Conservation (phyloP, 2,113 vertebrate genomes). For the Epinephelus lanceolatus region DNA sequence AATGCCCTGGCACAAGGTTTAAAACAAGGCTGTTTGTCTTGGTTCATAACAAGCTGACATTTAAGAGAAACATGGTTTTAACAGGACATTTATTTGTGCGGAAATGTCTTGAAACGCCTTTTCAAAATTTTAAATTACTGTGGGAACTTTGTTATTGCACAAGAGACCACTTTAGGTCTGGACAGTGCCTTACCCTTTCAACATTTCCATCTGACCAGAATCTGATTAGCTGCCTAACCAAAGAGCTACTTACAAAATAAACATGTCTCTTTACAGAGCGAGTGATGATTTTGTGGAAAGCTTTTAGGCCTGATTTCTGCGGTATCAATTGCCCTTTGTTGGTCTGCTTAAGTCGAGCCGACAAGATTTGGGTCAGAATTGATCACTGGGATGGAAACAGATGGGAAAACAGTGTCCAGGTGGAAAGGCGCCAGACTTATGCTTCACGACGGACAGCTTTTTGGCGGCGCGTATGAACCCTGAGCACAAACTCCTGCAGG, state of each 20-base stretch:
- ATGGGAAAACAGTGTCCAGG: slow-evolving; percentile 68
- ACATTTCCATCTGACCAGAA: slow-evolving; percentile 15
- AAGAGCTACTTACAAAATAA: slow-evolving; percentile 24
- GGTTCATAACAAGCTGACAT: not conserved
- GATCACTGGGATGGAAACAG: slow-evolving; percentile 69
- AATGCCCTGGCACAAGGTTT: not conserved
- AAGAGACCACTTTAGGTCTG: slow-evolving; percentile 18
- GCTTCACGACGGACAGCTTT: slow-evolving; percentile 59
- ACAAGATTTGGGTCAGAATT: slow-evolving; percentile 64
- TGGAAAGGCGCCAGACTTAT: slow-evolving; percentile 64
- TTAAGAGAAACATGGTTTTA: not conserved
- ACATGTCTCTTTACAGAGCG: not conserved
- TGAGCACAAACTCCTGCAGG: slow-evolving; percentile 47
- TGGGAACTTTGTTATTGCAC: slow-evolving; percentile 11
- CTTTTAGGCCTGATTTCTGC: slow-evolving; percentile 19
- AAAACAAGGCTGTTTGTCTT: slow-evolving; percentile 1
- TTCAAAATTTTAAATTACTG: slow-evolving; percentile 13
- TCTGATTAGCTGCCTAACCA: not conserved
- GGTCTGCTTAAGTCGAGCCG: slow-evolving; percentile 13
- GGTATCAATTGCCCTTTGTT: slow-evolving; percentile 28
- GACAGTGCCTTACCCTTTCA: slow-evolving; percentile 23
- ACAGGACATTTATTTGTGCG: not conserved
- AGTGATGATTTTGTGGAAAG: not conserved
- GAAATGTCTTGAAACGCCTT: slow-evolving; percentile 41
- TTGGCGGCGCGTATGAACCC: slow-evolving; percentile 51